phyloP scores from a whole-genome alignment of 2,113 vertebrate species.

The Eulacestoma nigropectus region DNA sequence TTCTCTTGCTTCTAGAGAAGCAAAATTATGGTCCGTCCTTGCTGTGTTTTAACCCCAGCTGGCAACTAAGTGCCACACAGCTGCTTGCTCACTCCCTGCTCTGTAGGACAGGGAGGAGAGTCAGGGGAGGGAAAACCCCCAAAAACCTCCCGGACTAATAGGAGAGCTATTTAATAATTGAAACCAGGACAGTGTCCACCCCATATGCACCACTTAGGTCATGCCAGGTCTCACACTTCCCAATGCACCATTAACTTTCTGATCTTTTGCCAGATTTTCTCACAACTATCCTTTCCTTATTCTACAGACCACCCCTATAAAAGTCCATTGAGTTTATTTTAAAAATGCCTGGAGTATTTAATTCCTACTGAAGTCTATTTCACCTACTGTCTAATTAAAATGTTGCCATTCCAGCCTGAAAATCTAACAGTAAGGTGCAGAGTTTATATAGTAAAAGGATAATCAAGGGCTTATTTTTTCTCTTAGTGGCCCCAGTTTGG shows the following conservation, averaged over 20 bases:
- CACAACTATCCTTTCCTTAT: not conserved
- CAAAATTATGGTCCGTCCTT: not conserved
- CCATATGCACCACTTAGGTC: not conserved
- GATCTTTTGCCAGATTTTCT: not conserved
- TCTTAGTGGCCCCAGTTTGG: not conserved
- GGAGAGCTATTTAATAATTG: not conserved
- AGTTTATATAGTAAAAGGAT: not conserved
- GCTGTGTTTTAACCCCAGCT: not conserved
- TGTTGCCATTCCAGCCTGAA: not conserved
- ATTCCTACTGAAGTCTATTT: not conserved
- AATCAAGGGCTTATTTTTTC: not conserved
- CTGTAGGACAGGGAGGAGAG: not conserved
- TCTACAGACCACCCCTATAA: not conserved
- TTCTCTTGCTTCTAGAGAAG: not conserved
- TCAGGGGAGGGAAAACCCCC: not conserved
- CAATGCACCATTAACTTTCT: not conserved
- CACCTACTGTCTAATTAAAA: not conserved
- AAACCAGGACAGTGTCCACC: not conserved
- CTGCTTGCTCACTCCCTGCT: not conserved
- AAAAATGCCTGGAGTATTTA: not conserved
- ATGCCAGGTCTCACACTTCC: not conserved
- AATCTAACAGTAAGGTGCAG: not conserved
- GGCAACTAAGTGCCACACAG: not conserved
- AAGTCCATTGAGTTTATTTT: not conserved
- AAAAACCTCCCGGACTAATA: not conserved